Evolutionary conservation across 1,140 invertebrate species (phyloP).

Genomic region (Pectinophora gossypiella): DNA sequence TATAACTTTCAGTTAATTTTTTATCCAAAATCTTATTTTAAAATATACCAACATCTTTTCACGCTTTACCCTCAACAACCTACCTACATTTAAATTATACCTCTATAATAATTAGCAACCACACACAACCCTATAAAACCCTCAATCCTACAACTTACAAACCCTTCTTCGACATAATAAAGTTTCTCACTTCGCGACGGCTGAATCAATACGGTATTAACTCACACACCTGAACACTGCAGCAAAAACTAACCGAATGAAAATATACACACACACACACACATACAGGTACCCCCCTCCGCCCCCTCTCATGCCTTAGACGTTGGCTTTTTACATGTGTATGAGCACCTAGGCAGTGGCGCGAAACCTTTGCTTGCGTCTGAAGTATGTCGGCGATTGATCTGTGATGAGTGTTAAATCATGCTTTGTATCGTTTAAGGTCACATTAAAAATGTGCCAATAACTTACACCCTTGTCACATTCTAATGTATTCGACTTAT

Average conservation of each 20-base stretch:
- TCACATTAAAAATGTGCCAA: too few species aligned
- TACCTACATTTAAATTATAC: too few species aligned
- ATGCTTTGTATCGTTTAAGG: too few species aligned
- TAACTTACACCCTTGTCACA: too few species aligned
- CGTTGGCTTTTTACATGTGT: constrained; percentile 69
- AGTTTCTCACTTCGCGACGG: constrained; percentile 52
- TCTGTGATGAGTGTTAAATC: too few species aligned
- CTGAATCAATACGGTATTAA: constrained; percentile 71
- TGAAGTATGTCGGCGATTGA: too few species aligned
- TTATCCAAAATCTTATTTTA: too few species aligned
- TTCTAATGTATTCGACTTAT: too few species aligned
- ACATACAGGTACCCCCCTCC: constrained; percentile 24
- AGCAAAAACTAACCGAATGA: constrained; percentile 72
- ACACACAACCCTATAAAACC: constrained; percentile 1
- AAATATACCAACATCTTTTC: too few species aligned
- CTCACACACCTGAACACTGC: constrained; percentile 57
- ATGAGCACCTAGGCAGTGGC: constrained; percentile 27
- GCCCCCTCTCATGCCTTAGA: constrained; percentile 49
- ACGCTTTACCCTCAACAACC: too few species aligned
- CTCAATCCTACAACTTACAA: background rate
- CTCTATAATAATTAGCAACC: too few species aligned
- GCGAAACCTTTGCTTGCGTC: background rate
- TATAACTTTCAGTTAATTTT: too few species aligned
- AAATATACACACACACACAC: constrained; percentile 62
- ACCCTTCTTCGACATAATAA: constrained; percentile 9